Evolutionary conservation across 2,888 invertebrate genomes (phyloP), one percentile per base, ranked within the genome.

Genomic region (Drosophila paranaensis): DNA sequence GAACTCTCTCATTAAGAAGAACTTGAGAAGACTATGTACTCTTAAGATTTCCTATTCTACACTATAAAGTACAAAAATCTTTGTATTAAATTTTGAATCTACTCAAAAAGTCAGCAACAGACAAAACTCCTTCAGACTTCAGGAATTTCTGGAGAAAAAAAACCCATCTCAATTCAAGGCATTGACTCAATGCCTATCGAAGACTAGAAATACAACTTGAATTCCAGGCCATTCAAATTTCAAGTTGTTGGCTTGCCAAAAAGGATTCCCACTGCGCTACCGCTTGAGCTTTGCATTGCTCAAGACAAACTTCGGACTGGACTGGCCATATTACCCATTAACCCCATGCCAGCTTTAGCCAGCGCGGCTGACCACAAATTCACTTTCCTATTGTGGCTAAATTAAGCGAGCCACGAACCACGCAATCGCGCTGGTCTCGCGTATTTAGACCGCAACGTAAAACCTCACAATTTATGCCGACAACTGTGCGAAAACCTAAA

Each of bases 401-500:
- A 66, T 65, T 46, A 48, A 50, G 35, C 56, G 43, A 9, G 33
- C 45, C 58, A 43, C 46, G 11, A 25, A 25, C 37, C 53, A 39
- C 37, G 53, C 58, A 48, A 50, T 20, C 57, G 27, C 20, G 40
- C n/a, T 43, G 46, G 39, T 60, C 53, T 33, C 25, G 25, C 43
- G 20, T 57, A 70, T 66, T 70, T 46, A 27, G 69, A 71, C 72
- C 79, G 74, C 68, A 64, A 60, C 77, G 79, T 84, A 81, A 84
- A 83, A 68, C 25, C n/a, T 13, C 11, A 9, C 35, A 71, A 46
- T 89, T 89, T 89, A 86, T 74, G 83, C 48, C 63, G 75, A 76
- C 84, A 75, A 74, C 71, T 74, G 75, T 77, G 82, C 73, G 71
- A 88, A 86, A 77, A 70, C 57, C 70, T 20, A 74, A 85, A 80